Percentiles rank a stretch among this genome's conserved stretches.
These are phyloP conservation scores for Epiblema foenella DNA, from an alignment of 2,888 invertebrate genomes.

Conservation along the genomic window DNA sequence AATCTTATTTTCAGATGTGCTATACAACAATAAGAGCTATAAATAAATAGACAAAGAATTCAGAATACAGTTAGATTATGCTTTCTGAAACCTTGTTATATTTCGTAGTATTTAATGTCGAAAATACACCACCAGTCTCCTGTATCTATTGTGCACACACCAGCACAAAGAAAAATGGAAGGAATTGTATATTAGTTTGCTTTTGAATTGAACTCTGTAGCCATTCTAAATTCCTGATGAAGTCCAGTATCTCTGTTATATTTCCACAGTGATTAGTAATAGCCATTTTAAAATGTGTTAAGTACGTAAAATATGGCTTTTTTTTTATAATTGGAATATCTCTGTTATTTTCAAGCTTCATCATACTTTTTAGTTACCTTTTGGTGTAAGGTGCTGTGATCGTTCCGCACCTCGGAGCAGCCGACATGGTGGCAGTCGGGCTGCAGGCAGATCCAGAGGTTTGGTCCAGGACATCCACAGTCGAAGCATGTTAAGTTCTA, in stretches of 20 bases:
- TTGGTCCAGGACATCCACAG: conserved; percentile 90
- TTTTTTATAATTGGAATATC: not conserved
- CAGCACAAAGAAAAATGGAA: too few relatives aligned
- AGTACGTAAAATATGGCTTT: not conserved
- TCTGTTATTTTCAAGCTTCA: not conserved
- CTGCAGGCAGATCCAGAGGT: conserved; percentile 94
- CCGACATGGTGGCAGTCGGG: conserved; percentile 92
- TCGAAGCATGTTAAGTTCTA: conserved; percentile 87
- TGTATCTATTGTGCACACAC: too few relatives aligned
- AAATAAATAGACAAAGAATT: not conserved
- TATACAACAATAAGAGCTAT: not conserved
- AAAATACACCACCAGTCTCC: too few relatives aligned
- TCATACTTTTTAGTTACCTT: conserved; percentile 75
- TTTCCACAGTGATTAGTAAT: too few relatives aligned
- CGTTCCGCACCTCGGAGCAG: conserved; percentile 92
- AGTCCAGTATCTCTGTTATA: too few relatives aligned
- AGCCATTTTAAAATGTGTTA: not conserved
- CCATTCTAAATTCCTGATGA: too few relatives aligned
- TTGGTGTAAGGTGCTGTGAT: conserved; percentile 93
- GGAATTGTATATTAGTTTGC: too few relatives aligned
- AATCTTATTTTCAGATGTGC: not conserved
- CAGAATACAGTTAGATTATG: not conserved
- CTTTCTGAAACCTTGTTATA: too few relatives aligned
- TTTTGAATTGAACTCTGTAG: not conserved
- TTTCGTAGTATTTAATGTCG: too few relatives aligned